phyloP scores from a whole-genome alignment of 2,113 vertebrate genomes.

The Oreochromis tanganicae region DNA sequence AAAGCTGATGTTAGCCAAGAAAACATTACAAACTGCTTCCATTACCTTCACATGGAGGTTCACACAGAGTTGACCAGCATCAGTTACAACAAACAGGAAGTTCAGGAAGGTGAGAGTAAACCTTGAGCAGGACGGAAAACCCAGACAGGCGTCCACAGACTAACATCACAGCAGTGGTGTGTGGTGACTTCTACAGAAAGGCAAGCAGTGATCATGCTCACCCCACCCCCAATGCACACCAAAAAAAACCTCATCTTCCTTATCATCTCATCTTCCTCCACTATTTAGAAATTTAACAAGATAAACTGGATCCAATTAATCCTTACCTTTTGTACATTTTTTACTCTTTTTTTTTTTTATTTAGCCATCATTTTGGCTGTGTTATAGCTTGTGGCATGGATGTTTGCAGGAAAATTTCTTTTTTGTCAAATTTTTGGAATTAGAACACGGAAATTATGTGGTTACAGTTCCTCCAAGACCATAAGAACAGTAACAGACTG shows the following conservation, averaged over 20 bases:
- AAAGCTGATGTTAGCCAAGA: background rate
- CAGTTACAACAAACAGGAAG: background rate
- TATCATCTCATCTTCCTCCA: background rate
- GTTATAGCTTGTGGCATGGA: background rate
- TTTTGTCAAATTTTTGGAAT: background rate
- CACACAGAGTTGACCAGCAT: background rate
- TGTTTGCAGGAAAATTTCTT: accelerated
- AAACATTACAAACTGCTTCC: background rate
- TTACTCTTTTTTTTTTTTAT: accelerated
- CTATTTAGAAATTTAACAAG: background rate
- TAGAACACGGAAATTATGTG: background rate
- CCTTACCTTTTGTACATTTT: background rate
- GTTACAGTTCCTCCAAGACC: background rate
- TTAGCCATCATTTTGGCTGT: background rate
- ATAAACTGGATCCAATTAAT: background rate
- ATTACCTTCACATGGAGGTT: background rate
- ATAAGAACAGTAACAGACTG: background rate
- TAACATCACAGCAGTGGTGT: background rate
- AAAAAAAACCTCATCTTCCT: background rate
- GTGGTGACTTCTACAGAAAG: background rate
- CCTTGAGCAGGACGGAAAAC: background rate
- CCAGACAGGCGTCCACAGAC: background rate
- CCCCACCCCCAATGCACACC: background rate
- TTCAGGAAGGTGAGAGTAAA: background rate
- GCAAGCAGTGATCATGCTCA: background rate